A percentile compares a stretch with the other conserved stretches of the same genome.
These are phyloP conservation scores for Palythoa grandiflora DNA, from an alignment of 92 coral and sea anemone species.

Conservation along the genomic window DNA sequence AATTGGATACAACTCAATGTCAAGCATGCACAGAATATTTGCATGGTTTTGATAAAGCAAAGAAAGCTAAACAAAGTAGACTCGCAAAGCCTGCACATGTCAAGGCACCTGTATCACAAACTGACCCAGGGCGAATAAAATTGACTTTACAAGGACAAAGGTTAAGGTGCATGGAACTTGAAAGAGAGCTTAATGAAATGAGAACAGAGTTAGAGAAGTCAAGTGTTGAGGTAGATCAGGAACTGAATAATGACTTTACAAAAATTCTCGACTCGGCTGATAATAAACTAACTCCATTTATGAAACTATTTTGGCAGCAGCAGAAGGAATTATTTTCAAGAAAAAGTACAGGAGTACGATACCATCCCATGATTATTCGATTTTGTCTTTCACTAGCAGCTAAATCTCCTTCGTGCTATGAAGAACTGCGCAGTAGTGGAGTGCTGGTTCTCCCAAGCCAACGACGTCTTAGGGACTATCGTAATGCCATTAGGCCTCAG, in stretches of 20 bases:
- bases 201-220: constrained; percentile 24
- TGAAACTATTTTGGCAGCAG: constrained; percentile 72
- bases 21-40: neutral
- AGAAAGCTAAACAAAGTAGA: constrained; percentile 36
- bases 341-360: constrained; percentile 40
- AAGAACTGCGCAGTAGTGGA: constrained; percentile 48
- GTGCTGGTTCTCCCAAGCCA: neutral
- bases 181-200: constrained; percentile 48
- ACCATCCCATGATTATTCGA: constrained; percentile 59
- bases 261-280: constrained; percentile 33
- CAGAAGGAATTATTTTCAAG: constrained; percentile 39
- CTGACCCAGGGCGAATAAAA: constrained; percentile 56
- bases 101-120: constrained; percentile 42
- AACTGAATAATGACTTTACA: constrained; percentile 57
- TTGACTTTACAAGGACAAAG: constrained; percentile 52
- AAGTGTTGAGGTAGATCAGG: constrained; percentile 55
- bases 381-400: constrained; percentile 8
- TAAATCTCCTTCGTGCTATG: constrained; percentile 48
- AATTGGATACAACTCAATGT: neutral
- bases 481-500: too few species aligned
- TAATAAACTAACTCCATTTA: constrained; percentile 53
- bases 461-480: too few species aligned
- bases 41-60: constrained; percentile 1
- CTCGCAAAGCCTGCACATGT: constrained; percentile 46
- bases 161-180: constrained; percentile 56